phyloP scores from a whole-genome alignment of 2,113 vertebrate species.

The Struthidea cinerea region DNA sequence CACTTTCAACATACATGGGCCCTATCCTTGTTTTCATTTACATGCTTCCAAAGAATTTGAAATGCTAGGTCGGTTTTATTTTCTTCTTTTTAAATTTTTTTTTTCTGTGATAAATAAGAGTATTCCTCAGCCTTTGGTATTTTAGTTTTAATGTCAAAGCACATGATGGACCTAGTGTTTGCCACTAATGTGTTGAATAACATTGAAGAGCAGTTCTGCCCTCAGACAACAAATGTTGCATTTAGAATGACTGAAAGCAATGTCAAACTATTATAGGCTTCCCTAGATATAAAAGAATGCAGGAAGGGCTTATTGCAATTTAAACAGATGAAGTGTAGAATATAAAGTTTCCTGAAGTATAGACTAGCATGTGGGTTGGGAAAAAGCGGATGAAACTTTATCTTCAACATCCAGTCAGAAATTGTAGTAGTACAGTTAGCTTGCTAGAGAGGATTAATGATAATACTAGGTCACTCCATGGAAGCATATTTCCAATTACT shows the following conservation, averaged over 20 bases:
- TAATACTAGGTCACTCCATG: not conserved
- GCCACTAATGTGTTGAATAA: not conserved
- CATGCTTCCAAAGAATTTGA: not conserved
- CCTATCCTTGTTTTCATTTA: not conserved
- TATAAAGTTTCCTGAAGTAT: not conserved
- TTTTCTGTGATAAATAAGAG: not conserved
- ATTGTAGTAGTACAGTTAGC: not conserved
- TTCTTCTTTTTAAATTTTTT: not conserved
- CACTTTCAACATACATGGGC: not conserved
- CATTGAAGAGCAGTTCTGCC: not conserved
- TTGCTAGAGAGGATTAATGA: not conserved
- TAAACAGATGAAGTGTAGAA: not conserved
- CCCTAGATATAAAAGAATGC: not conserved
- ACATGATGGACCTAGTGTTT: not conserved
- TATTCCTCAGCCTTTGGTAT: not conserved
- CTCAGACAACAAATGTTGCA: not conserved
- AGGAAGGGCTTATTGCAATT: not conserved
- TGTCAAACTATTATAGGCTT: not conserved
- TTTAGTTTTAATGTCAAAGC: slow-evolving; percentile 5
- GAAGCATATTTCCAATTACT: not conserved
- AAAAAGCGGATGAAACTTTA: not conserved
- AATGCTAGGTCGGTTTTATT: not conserved
- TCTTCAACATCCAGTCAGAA: not conserved
- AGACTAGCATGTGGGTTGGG: not conserved
- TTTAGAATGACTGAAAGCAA: not conserved